A percentile compares a stretch with the other conserved stretches of the same genome.
Conservation (phyloP, 2,113 vertebrate genomes). For the Carettochelys insculpta region DNA sequence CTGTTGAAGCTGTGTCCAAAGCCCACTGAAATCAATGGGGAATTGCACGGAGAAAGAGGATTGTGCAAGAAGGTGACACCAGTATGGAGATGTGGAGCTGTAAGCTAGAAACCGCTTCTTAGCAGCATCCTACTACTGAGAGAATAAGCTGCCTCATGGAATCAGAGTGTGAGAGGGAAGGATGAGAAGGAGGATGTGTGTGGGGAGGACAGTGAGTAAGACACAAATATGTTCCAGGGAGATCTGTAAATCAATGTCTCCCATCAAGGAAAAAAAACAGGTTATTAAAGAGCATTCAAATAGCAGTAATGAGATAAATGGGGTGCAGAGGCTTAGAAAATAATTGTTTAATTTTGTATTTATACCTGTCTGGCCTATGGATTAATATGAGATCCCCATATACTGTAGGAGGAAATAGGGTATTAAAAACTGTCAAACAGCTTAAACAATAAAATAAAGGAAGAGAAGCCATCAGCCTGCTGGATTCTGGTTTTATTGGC, state of each 20-base stretch:
- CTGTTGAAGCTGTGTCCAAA: background rate
- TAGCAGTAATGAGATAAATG: background rate
- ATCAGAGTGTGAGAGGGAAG: background rate
- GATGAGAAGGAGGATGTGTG: background rate
- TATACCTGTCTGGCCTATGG: background rate
- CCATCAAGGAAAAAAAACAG: background rate
- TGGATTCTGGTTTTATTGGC: background rate
- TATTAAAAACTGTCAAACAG: background rate
- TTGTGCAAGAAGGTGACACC: background rate
- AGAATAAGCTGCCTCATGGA: background rate
- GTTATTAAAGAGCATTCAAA: background rate
- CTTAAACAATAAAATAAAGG: background rate
- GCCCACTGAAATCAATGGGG: background rate
- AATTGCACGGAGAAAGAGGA: background rate
- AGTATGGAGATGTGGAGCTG: background rate
- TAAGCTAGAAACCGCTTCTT: background rate
- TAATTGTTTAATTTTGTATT: constrained; percentile 20
- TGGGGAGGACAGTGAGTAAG: background rate
- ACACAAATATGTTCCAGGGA: background rate
- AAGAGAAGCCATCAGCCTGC: background rate
- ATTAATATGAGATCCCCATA: background rate
- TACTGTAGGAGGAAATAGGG: background rate
- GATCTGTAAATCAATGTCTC: constrained; percentile 30
- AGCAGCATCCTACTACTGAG: background rate
- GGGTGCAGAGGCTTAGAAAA: background rate